Percentiles rank a stretch among this genome's conserved stretches.
phyloP scores from a whole-genome alignment of 2,113 vertebrate genomes.

The Heliornis fulica region DNA sequence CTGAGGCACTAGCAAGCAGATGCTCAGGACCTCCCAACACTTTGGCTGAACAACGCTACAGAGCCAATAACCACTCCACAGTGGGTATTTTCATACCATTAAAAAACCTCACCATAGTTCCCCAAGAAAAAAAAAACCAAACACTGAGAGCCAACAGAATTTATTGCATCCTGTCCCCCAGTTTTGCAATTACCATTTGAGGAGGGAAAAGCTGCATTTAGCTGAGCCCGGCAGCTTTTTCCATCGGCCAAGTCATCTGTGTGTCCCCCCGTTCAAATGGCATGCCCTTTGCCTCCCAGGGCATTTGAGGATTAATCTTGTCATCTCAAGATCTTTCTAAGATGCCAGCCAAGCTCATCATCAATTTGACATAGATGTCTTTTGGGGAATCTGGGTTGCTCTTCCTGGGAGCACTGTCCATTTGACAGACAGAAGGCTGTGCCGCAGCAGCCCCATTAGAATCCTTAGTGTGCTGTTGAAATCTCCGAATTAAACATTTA shows the following conservation, averaged over 20 bases:
- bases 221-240: background rate
- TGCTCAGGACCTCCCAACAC: background rate
- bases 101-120: background rate
- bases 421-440: conserved; percentile 56
- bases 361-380: conserved; percentile 75
- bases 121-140: background rate
- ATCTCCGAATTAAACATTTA: conserved; percentile 75
- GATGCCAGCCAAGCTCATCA: conserved; percentile 72
- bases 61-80: background rate
- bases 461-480: conserved; percentile 1
- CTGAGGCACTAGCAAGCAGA: background rate
- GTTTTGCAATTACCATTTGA: background rate
- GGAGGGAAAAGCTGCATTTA: background rate
- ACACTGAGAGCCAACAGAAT: background rate
- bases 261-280: conserved; percentile 22
- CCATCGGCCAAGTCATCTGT: background rate
- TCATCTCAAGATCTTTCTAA: conserved; percentile 61
- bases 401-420: conserved; percentile 65
- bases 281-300: conserved; percentile 36
- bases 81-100: background rate
- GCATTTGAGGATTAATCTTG: conserved; percentile 68
- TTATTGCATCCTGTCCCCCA: background rate
- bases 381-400: conserved; percentile 70
- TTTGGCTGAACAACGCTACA: accelerated
- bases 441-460: background rate